Conservation (phyloP, 1,140 invertebrate genomes). For the Thaumatotibia leucotreta region DNA sequence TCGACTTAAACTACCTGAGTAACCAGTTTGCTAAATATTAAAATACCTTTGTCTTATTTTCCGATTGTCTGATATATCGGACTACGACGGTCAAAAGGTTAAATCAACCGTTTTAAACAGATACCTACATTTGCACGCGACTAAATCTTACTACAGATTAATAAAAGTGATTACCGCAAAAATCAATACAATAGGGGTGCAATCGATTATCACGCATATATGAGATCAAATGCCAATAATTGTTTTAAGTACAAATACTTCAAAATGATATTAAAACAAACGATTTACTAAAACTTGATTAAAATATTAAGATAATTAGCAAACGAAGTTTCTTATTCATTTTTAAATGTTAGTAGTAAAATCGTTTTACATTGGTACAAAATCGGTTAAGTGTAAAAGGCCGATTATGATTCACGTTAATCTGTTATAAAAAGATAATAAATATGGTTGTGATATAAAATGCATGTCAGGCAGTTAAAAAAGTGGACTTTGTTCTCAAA, state of each 20-base stretch:
- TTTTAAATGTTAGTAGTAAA: not conserved
- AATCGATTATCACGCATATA: slow-evolving; percentile 17
- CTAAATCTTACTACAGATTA: not conserved
- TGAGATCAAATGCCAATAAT: slow-evolving; percentile 40
- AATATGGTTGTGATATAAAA: no score
- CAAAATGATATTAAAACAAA: not conserved
- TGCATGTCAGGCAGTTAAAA: no score
- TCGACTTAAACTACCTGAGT: no score
- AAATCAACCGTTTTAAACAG: no score
- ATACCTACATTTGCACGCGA: not conserved
- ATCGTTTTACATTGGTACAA: not conserved
- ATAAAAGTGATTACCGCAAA: not conserved
- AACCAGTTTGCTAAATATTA: no score
- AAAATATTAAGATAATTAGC: not conserved
- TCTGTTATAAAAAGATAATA: no score
- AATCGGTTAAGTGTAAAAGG: not conserved
- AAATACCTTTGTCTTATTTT: no score
- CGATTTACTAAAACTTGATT: not conserved
- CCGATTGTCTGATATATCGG: no score
- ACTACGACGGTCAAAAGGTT: no score
- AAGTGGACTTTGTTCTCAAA: no score
- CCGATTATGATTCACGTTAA: slow-evolving; percentile 1
- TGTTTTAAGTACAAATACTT: slow-evolving; percentile 28
- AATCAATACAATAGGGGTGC: not conserved
- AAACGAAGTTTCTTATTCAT: not conserved